Evolutionary conservation across 1,140 invertebrate species (phyloP).

Genomic region (Oryctes rhinoceros): DNA sequence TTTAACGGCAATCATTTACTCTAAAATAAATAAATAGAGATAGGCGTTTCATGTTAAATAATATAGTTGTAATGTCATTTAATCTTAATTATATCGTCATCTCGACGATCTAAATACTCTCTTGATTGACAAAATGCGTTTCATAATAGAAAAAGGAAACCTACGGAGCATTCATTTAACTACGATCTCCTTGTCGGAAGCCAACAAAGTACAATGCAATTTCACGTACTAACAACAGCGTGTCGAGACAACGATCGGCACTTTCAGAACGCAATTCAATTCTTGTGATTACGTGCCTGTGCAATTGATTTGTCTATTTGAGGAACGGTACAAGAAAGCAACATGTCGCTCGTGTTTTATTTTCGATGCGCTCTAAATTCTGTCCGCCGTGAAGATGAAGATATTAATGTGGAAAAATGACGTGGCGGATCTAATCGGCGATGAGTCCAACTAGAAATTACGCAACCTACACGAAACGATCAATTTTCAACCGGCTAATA

Average conservation of each 20-base stretch:
- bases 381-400: neutral
- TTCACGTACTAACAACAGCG: neutral
- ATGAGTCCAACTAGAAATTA: neutral
- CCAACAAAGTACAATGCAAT: neutral
- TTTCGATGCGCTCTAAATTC: slow-evolving; percentile 18
- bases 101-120: too few relatives aligned
- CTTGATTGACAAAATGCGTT: too few relatives aligned
- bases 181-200: neutral
- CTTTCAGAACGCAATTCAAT: neutral
- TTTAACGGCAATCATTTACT: too few relatives aligned
- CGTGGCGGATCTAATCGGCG: neutral
- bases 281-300: neutral
- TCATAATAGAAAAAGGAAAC: too few relatives aligned
- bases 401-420: neutral
- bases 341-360: neutral
- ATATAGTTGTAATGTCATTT: too few relatives aligned
- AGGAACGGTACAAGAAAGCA: neutral
- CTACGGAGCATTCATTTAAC: too few relatives aligned
- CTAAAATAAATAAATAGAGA: too few relatives aligned
- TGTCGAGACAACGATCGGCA: neutral
- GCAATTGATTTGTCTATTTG: slow-evolving; percentile 14
- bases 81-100: too few relatives aligned
- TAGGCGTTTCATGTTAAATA: too few relatives aligned
- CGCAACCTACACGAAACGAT: neutral
- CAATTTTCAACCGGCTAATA: neutral